Evolutionary conservation across 2,888 invertebrate species (phyloP).

Genomic region (Pherbina coryleti): DNA sequence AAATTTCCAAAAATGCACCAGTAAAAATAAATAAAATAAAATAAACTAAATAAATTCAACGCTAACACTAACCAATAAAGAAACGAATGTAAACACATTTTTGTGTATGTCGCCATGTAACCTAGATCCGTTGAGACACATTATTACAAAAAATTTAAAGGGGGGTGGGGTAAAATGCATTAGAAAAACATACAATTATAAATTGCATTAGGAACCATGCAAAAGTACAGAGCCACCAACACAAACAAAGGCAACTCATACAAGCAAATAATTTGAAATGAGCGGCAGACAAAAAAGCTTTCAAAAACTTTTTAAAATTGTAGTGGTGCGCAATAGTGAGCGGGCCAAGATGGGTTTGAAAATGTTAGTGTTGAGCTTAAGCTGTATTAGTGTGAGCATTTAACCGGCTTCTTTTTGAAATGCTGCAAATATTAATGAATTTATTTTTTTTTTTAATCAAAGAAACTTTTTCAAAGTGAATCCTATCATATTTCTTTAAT

Average conservation of each 20-base stretch:
- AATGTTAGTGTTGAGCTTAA: background rate
- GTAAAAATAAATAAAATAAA: background rate
- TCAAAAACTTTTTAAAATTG: no score
- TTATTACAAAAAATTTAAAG: background rate
- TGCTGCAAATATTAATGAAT: background rate
- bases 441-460: background rate
- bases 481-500: no score
- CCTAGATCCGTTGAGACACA: constrained; percentile 16
- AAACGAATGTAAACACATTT: background rate
- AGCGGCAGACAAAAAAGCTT: no score
- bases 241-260: background rate
- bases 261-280: background rate
- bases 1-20: background rate
- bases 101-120: constrained; percentile 27
- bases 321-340: constrained; percentile 48
- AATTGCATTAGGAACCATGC: background rate
- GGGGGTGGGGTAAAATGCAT: background rate
- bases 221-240: background rate
- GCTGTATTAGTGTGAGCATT: background rate
- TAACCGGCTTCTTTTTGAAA: background rate
- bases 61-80: background rate
- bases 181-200: background rate
- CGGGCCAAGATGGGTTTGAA: background rate
- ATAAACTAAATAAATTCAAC: background rate
- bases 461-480: no score